Conservation (phyloP, 2,113 vertebrate species). For the Oriolus oriolus region DNA sequence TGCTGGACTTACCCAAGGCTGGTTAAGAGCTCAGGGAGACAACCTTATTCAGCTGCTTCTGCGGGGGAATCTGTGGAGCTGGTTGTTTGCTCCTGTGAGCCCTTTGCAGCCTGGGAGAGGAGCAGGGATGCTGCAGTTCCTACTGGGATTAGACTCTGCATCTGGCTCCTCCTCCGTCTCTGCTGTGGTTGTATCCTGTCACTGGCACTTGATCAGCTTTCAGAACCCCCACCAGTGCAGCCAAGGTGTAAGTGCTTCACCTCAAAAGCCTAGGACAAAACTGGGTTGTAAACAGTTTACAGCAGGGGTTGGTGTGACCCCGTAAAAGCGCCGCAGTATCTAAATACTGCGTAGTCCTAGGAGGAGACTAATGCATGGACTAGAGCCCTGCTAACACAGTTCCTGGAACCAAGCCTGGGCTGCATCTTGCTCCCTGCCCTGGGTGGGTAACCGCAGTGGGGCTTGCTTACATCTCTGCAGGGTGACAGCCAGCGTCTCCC, state of each 20-base stretch:
- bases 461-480: background rate
- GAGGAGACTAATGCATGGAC: slow-evolving; percentile 35
- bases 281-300: slow-evolving; percentile 30
- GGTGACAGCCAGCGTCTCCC: background rate
- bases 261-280: background rate
- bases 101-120: slow-evolving; percentile 12
- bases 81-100: slow-evolving; percentile 11
- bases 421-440: background rate
- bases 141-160: slow-evolving; percentile 41
- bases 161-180: slow-evolving; percentile 46
- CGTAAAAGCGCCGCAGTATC: slow-evolving; percentile 13
- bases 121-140: slow-evolving; percentile 53
- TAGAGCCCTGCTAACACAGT: slow-evolving; percentile 53
- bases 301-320: slow-evolving; percentile 35
- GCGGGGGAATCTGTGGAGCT: background rate
- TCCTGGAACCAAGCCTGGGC: slow-evolving; percentile 52
- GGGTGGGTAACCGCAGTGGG: background rate
- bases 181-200: slow-evolving; percentile 42
- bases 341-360: slow-evolving; percentile 32
- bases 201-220: background rate
- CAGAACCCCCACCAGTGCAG: background rate
- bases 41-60: background rate
- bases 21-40: background rate
- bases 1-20: background rate
- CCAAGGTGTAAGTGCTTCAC: background rate